phyloP scores from a whole-genome alignment of 2,113 vertebrate genomes.

The Rhineura floridana region DNA sequence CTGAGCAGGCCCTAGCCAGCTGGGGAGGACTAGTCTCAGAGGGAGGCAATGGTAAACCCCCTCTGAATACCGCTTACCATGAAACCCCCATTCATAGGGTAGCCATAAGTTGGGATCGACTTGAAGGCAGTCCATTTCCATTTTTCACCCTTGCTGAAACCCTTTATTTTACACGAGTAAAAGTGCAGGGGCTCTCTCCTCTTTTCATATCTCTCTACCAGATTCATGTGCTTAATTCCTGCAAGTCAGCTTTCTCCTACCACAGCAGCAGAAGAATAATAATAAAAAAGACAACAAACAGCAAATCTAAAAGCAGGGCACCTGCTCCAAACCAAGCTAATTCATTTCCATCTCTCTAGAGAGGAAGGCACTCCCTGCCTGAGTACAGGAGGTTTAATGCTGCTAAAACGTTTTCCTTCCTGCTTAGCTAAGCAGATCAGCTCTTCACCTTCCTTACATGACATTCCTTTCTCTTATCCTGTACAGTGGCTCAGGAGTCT shows the following conservation, averaged over 20 bases:
- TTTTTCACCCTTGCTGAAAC: no score
- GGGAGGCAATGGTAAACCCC: no score
- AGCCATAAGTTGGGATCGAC: no score
- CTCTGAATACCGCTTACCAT: no score
- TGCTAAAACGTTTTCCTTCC: slow-evolving; percentile 39
- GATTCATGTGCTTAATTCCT: background rate
- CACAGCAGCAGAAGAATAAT: background rate
- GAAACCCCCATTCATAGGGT: no score
- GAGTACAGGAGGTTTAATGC: slow-evolving; percentile 20
- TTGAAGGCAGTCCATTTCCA: no score
- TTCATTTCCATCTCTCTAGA: slow-evolving; percentile 17
- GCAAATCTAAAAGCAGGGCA: slow-evolving; percentile 4
- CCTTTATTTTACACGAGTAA: background rate
- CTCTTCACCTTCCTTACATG: background rate
- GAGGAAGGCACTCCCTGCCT: background rate
- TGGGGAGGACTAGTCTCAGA: no score
- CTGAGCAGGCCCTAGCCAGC: no score
- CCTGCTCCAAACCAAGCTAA: background rate
- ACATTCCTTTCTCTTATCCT: background rate
- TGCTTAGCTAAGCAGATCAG: slow-evolving; percentile 9
- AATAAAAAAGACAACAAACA: background rate
- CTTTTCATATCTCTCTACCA: background rate
- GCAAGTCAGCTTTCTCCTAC: background rate
- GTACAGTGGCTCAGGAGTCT: background rate
- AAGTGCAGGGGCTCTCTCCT: background rate